Evolutionary conservation across 2,888 invertebrate genomes (phyloP).

Genomic region (Nomada goodeniana): DNA sequence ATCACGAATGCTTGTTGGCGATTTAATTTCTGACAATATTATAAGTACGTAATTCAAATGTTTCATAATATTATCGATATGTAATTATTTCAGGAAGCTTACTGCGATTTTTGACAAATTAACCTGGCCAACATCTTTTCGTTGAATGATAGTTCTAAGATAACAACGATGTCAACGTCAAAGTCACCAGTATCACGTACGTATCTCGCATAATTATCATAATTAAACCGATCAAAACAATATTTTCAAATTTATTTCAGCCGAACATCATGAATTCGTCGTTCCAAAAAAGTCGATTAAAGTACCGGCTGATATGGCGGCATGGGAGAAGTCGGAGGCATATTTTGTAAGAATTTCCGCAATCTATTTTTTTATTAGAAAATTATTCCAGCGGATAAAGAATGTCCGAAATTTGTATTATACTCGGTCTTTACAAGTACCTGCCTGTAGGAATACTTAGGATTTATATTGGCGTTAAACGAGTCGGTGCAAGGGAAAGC

Average conservation of each 20-base stretch:
- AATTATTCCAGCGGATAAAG: background rate
- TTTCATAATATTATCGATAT: slow-evolving; percentile 6
- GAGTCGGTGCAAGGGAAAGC: slow-evolving; percentile 93
- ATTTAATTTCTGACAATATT: background rate
- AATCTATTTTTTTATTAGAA: background rate
- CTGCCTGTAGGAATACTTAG: slow-evolving; percentile 89
- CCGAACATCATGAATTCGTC: slow-evolving; percentile 87
- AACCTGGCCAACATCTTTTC: slow-evolving; percentile 7
- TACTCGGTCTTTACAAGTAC: background rate
- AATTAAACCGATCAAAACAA: background rate
- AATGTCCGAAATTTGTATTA: background rate
- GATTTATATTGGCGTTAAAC: slow-evolving; percentile 94
- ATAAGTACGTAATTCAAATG: slow-evolving; percentile 11
- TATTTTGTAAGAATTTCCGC: slow-evolving; percentile 88
- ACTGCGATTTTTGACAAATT: background rate
- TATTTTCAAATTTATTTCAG: slow-evolving; percentile 67
- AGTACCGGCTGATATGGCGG: slow-evolving; percentile 89
- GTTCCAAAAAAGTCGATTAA: slow-evolving; percentile 89
- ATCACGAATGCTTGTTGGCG: background rate
- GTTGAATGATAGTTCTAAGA: slow-evolving; percentile 17
- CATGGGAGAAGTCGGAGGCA: slow-evolving; percentile 94
- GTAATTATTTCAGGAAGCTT: slow-evolving; percentile 3
- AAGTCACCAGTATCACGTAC: slow-evolving; percentile 51
- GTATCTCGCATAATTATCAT: slow-evolving; percentile 25
- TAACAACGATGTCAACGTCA: slow-evolving; percentile 57